phyloP scores from a whole-genome alignment of 2,113 vertebrate genomes.

The Pedionomus torquatus region DNA sequence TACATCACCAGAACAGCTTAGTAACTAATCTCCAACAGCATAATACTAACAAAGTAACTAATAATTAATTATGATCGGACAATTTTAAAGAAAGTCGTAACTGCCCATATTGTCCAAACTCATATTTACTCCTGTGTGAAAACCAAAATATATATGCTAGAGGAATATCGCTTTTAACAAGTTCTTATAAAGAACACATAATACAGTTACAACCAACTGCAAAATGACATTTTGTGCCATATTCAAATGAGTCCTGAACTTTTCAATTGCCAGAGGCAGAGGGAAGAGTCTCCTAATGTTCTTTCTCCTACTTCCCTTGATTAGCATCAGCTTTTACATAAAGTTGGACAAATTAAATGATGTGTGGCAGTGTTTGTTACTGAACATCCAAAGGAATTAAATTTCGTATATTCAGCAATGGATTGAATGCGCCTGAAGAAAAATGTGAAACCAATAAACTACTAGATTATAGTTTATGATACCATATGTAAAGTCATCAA shows the following conservation, averaged over 20 bases:
- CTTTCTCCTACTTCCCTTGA: neutral
- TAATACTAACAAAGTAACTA: neutral
- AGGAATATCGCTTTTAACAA: neutral
- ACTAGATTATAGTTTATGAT: conserved; percentile 6
- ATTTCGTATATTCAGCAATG: conserved; percentile 32
- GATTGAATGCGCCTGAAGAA: conserved; percentile 12
- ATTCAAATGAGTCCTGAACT: neutral
- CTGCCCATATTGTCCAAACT: neutral
- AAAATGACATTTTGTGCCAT: neutral
- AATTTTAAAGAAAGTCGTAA: neutral
- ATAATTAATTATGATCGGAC: neutral
- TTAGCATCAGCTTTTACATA: neutral
- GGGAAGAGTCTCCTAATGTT: neutral
- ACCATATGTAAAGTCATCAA: conserved; percentile 8
- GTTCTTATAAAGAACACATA: neutral
- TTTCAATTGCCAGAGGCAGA: neutral
- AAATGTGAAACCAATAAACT: conserved; percentile 18
- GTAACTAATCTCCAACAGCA: neutral
- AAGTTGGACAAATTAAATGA: conserved; percentile 49
- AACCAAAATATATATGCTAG: neutral
- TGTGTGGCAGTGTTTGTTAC: conserved; percentile 13
- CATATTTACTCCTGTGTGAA: neutral
- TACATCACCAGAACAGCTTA: neutral
- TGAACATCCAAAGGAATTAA: conserved; percentile 25
- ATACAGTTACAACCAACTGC: neutral